Conservation (phyloP, 2,797 vertebrate genomes). For the Phoxinus dragarum region DNA sequence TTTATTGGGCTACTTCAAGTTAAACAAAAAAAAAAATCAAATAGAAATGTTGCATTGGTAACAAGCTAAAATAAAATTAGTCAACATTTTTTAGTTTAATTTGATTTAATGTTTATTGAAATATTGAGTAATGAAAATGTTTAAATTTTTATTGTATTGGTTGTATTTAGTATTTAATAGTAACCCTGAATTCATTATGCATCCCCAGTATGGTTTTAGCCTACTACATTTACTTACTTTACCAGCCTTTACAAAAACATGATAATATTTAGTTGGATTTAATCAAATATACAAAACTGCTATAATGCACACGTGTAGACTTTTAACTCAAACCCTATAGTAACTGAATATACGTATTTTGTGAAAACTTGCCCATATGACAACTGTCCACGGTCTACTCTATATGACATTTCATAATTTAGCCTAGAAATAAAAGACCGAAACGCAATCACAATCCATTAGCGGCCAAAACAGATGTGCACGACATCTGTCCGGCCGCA, state of each 20-base stretch:
- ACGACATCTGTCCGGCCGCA: conserved; percentile 58
- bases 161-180: not conserved
- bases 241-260: not conserved
- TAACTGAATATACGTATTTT: not conserved
- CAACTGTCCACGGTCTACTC: not conserved
- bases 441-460: not conserved
- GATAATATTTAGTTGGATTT: not conserved
- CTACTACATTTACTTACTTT: not conserved
- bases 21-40: not conserved
- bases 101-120: not conserved
- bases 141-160: not conserved
- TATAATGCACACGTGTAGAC: not conserved
- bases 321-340: not conserved
- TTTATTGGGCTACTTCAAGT: not conserved
- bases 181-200: not conserved
- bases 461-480: conserved; percentile 50
- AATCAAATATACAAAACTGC: not conserved
- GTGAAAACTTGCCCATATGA: conserved; percentile 8
- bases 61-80: not conserved
- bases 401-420: not conserved
- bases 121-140: not conserved
- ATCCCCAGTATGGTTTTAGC: not conserved
- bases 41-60: not conserved
- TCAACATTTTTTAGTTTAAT: not conserved
- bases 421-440: not conserved